A percentile compares a stretch with the other conserved stretches of the same genome.
Evolutionary conservation across 2,797 vertebrate species (phyloP).

Genomic region (Aulostomus chinensis): DNA sequence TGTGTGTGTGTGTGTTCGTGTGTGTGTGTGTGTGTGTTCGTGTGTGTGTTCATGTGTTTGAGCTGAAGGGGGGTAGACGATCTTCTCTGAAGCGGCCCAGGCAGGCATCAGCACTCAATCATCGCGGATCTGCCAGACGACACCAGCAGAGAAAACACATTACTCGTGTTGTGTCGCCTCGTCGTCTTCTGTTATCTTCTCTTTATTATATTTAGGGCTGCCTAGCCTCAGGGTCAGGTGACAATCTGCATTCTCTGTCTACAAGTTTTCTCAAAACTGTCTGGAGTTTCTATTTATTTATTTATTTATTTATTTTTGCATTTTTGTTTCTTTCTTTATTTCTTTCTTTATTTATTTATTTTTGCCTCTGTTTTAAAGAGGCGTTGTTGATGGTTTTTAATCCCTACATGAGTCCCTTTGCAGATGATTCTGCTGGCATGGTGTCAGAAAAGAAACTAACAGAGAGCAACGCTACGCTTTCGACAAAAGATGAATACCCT

Average conservation of each 20-base stretch:
- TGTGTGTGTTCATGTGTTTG: conserved; percentile 44
- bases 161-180: conserved; percentile 73
- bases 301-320: conserved; percentile 8
- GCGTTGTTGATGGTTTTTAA: conserved; percentile 76
- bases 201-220: conserved; percentile 81
- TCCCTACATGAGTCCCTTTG: conserved; percentile 77
- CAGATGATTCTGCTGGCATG: conserved; percentile 76
- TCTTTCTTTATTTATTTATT: conserved; percentile 45
- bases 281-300: conserved; percentile 57
- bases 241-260: conserved; percentile 79
- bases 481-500: conserved; percentile 76
- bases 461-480: conserved; percentile 73
- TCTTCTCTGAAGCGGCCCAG: conserved; percentile 74
- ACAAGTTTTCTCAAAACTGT: conserved; percentile 78
- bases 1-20: conserved; percentile 13
- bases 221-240: conserved; percentile 81
- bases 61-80: conserved; percentile 48
- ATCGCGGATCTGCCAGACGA: conserved; percentile 79
- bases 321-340: conserved; percentile 37
- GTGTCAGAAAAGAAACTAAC: conserved; percentile 78
- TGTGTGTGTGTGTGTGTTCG: conserved; percentile 29
- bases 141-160: conserved; percentile 83
- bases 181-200: conserved; percentile 76
- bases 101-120: conserved; percentile 80
- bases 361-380: conserved; percentile 61